Base-by-base conservation (phyloP, 2,888 invertebrate genomes). In the Platycheirus rosarum region DNA sequence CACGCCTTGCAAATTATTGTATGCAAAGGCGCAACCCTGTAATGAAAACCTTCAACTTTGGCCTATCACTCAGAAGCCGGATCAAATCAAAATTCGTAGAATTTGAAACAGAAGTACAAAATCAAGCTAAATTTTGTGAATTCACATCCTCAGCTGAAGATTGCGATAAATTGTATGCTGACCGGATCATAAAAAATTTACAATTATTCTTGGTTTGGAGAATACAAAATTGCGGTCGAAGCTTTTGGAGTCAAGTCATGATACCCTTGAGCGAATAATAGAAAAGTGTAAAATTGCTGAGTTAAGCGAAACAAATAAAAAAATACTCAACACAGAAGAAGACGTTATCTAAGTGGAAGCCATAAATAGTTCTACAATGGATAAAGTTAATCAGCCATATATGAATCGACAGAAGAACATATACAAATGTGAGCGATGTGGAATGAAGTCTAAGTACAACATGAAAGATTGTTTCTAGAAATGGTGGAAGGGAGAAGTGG, bases 151-250 rank as follows among this genome's bases (percentile, higher is more conserved):
- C 46, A 18, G 53, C 73, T 11, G 13, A 35, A 18, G 63, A 9
- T 9, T 73, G 73, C 37, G 8, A 42, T 5, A 32, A 63, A 13
- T 63, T 55, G 13, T 65, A 73, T 26, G 32, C 20, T 49, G 14
- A 63, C 26, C 53, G 62, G 53, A 63, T 73, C 63, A n/a, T n/a
- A n/a, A n/a, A n/a, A n/a, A n/a, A n/a, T 20, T n/a, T n/a, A 71
- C 49, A 40, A 51, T 71, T 7, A 51, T 70, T 44, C 40, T 70
- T 18, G 71, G 62, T 35, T 26, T 71, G 20, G 63, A 65, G 11
- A 73, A 65, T 40, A 65, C 55, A 26, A 65, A 65, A 48, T 49
- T 65, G 48, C 73, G 55, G 8, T 46, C 65, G 16, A 66, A 66
- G 37, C 29, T 74, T n/a, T 23, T 65, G 14, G 73, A 73, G 55